These are phyloP conservation scores for Sula dactylatra DNA, from an alignment of 2,113 vertebrate genomes.

Conservation along the genomic window DNA sequence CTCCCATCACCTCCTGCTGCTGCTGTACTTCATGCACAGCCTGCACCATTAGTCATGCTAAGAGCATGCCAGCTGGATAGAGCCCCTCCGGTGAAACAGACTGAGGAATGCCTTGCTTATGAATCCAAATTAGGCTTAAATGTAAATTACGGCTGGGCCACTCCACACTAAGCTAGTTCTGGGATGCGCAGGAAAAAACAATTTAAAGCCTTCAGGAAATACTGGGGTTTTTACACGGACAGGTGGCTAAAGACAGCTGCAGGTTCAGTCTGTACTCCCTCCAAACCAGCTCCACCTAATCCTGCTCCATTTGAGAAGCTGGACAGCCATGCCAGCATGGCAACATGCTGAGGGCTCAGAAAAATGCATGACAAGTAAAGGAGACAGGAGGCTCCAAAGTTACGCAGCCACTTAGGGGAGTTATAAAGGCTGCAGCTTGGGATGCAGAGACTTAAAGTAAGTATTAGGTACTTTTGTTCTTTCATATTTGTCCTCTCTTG, in stretches of 20 bases:
- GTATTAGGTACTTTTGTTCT: neutral
- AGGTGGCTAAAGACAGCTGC: neutral
- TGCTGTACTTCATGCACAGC: neutral
- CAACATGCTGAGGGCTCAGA: neutral
- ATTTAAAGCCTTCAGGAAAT: constrained; percentile 15
- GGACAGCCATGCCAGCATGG: neutral
- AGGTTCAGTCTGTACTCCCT: neutral
- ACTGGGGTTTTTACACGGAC: neutral
- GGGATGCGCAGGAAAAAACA: neutral
- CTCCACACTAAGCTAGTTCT: neutral
- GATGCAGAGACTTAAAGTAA: neutral
- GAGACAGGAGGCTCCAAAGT: neutral
- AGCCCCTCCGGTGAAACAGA: constrained; percentile 45
- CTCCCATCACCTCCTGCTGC: neutral
- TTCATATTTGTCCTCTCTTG: neutral
- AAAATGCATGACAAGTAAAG: neutral
- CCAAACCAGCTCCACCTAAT: neutral
- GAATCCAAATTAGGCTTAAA: constrained; percentile 19
- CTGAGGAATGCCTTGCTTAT: constrained; percentile 35
- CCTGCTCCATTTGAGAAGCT: neutral
- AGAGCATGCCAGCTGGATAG: constrained; percentile 4
- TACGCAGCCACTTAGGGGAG: accelerated
- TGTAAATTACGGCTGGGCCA: neutral
- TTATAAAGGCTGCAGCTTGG: neutral
- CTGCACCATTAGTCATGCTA: constrained; percentile 9